Conservation (phyloP, 2,113 vertebrate genomes). For the Oreochromis tanganicae region DNA sequence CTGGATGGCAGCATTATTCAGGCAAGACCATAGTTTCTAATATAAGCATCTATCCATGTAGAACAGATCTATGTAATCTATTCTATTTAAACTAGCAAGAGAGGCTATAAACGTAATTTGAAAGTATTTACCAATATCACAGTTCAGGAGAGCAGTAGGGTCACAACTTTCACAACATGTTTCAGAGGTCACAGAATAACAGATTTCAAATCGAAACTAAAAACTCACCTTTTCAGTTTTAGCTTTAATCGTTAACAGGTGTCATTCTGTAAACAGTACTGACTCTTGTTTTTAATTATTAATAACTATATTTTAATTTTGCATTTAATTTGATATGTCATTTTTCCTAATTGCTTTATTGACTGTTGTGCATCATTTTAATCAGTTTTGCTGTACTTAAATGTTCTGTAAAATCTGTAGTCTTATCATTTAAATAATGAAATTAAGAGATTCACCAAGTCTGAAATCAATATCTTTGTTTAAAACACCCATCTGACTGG, state of each 20-base stretch:
- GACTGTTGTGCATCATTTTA: accelerated
- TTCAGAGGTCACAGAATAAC: neutral
- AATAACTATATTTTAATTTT: neutral
- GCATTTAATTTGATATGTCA: neutral
- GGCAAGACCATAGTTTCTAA: neutral
- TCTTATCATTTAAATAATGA: neutral
- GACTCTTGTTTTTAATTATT: neutral
- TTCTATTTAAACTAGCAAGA: neutral
- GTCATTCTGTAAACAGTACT: neutral
- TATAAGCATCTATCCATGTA: neutral
- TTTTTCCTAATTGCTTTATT: neutral
- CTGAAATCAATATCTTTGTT: neutral
- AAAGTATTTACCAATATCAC: neutral
- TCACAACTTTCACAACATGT: accelerated
- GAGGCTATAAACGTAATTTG: neutral
- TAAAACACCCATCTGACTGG: neutral
- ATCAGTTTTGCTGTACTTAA: accelerated
- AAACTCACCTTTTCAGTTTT: neutral
- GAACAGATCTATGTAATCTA: neutral
- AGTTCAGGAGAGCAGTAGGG: neutral
- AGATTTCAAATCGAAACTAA: neutral
- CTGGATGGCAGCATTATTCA: neutral
- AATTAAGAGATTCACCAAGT: neutral
- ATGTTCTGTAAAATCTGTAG: neutral
- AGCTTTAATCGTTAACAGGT: neutral